Evolutionary conservation across 1,140 invertebrate species (phyloP), one percentile per base, ranked within the genome.

Genomic region (Patella vulgata): DNA sequence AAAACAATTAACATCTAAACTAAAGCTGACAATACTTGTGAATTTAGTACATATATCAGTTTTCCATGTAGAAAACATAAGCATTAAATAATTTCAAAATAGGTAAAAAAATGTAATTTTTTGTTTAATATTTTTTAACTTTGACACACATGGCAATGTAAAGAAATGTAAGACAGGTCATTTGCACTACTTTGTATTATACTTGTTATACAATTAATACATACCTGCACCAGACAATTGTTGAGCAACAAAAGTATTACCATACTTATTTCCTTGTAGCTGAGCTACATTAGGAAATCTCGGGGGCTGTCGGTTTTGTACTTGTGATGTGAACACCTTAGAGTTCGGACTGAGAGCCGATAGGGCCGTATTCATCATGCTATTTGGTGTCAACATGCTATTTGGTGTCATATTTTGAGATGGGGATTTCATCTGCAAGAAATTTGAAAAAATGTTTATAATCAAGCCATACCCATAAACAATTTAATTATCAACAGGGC

Each of bases 351-450:
- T 17, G 30, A n/a, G 11, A 21, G 31, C 52, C n/a, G 2, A 21
- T 8, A 33, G 36, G 4, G 19, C 14, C 14, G 33, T 36, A 14
- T 36, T 36, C 28, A 54, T 52, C 57, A 63, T 64, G 40, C 59
- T 72, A 17, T 50, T 68, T 39, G 67, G 57, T 43, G n/a, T 36
- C 28, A 54, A 55, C 57, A 63, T 64, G 40, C 59, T 72, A 17
- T 50, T 68, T 39, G 67, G 57, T 43, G 63, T 48, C 33, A 70
- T 39, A 33, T 61, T 69, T 30, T 67, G 69, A 31, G 69, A 66
- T 28, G 74, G 74, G 2, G 74, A 77, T 44, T 74, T 74, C 61
- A 77, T 36, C 74, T 77, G 47, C 4, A 70, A 60, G 42, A 42
- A 58, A 48, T n/a, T n/a, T n/a, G n/a, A n/a, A n/a, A n/a, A n/a